These are phyloP conservation scores for Stenoptilia bipunctidactyla DNA, from an alignment of 2,888 invertebrate species.

Conservation along the genomic window DNA sequence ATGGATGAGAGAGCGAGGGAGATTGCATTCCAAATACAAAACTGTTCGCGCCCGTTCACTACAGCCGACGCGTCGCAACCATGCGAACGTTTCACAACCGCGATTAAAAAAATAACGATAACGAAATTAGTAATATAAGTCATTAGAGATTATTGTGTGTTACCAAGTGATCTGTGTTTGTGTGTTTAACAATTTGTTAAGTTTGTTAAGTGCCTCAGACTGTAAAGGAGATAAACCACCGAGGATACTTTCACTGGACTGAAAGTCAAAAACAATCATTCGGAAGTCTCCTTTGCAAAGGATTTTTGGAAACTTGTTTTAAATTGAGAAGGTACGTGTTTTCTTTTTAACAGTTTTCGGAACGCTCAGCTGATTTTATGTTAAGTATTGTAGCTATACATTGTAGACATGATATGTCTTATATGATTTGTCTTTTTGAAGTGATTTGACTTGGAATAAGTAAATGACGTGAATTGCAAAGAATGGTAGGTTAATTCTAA, in stretches of 20 bases:
- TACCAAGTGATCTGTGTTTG: too few species aligned
- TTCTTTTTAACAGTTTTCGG: too few species aligned
- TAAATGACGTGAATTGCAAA: too few species aligned
- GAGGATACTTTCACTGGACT: slow-evolving; percentile 69
- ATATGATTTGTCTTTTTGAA: too few species aligned
- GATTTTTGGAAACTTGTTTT: neutral
- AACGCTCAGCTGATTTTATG: too few species aligned
- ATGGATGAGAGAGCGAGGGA: slow-evolving; percentile 58
- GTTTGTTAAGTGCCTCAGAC: slow-evolving; percentile 33
- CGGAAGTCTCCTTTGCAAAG: slow-evolving; percentile 49
- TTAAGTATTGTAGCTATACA: too few species aligned
- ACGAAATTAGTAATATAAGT: slow-evolving; percentile 29
- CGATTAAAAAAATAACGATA: slow-evolving; percentile 20
- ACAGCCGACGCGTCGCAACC: slow-evolving; percentile 10
- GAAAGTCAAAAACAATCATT: slow-evolving; percentile 58
- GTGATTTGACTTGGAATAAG: too few species aligned
- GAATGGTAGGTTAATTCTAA: too few species aligned
- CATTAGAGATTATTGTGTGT: too few species aligned
- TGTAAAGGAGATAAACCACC: slow-evolving; percentile 40
- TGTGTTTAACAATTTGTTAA: neutral
- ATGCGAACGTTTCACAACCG: slow-evolving; percentile 7
- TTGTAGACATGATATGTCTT: too few species aligned
- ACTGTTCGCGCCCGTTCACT: slow-evolving; percentile 19
- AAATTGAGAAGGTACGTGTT: slow-evolving; percentile 35
- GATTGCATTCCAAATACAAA: slow-evolving; percentile 55